phyloP scores from a whole-genome alignment of 1,140 invertebrate genomes.

The Nasonia longicornis region DNA sequence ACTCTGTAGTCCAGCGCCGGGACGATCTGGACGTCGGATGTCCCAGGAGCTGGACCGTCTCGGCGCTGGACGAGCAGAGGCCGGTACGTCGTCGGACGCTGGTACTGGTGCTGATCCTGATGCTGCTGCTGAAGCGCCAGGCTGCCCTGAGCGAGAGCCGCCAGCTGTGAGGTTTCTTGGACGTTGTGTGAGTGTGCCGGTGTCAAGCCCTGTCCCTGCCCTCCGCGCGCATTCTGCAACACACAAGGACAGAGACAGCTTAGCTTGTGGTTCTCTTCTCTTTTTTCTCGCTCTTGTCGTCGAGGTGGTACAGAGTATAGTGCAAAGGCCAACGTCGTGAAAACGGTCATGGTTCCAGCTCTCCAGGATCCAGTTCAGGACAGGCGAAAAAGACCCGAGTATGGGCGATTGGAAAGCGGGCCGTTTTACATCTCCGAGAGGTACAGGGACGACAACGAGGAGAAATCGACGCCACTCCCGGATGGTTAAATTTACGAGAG shows the following conservation, averaged over 20 bases:
- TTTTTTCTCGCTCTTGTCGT: neutral
- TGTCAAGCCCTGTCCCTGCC: slow-evolving; percentile 63
- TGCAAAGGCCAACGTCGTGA: too few relatives aligned
- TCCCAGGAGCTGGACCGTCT: too few relatives aligned
- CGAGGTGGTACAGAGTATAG: too few relatives aligned
- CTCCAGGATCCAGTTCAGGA: neutral
- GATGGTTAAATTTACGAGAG: too few relatives aligned
- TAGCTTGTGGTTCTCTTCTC: slow-evolving; percentile 9
- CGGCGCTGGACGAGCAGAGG: slow-evolving; percentile 57
- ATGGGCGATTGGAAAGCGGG: neutral
- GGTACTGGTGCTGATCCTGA: slow-evolving; percentile 51
- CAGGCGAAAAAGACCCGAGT: neutral
- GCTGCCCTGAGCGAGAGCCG: neutral
- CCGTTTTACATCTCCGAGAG: neutral
- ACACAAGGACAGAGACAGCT: slow-evolving; percentile 69
- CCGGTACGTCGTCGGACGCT: slow-evolving; percentile 64
- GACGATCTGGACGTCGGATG: slow-evolving; percentile 55
- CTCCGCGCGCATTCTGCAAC: slow-evolving; percentile 68
- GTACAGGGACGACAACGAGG: too few relatives aligned
- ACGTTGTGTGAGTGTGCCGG: slow-evolving; percentile 52
- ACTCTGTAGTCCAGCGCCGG: slow-evolving; percentile 61
- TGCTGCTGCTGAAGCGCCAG: slow-evolving; percentile 45
- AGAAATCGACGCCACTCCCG: too few relatives aligned
- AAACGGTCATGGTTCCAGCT: neutral
- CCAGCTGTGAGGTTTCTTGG: slow-evolving; percentile 51